Percentiles rank a stretch among this genome's conserved stretches.
These are phyloP conservation scores for Tachysurus vachellii DNA, from an alignment of 2,113 vertebrate species.

Conservation along the genomic window DNA sequence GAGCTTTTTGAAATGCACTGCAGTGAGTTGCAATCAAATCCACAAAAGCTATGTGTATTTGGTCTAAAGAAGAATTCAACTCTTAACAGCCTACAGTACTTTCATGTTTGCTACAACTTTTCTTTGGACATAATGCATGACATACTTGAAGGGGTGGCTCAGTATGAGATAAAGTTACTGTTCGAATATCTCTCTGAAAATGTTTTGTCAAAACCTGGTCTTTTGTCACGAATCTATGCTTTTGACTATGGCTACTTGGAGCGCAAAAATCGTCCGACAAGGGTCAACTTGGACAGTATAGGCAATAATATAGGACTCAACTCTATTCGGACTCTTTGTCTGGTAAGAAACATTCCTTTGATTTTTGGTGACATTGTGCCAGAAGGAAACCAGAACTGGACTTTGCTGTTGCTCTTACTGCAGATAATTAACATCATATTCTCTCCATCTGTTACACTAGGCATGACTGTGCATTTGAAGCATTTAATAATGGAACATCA, in stretches of 20 bases:
- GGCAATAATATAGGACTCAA: no score
- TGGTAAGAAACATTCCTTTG: conserved; percentile 42
- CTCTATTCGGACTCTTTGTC: no score
- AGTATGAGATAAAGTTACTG: conserved; percentile 49
- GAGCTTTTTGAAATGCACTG: not conserved
- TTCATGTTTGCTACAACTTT: conserved; percentile 49
- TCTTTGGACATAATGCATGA: conserved; percentile 50
- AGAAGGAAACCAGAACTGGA: not conserved
- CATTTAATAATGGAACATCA: not conserved
- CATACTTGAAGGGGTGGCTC: conserved; percentile 5
- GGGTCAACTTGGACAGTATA: no score
- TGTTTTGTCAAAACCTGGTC: conserved; percentile 27
- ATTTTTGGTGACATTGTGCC: conserved; percentile 1
- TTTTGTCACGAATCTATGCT: not conserved
- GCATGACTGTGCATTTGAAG: not conserved
- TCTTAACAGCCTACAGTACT: conserved; percentile 48
- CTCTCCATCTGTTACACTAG: no score
- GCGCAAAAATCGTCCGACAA: no score
- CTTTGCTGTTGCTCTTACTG: no score
- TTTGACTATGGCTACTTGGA: no score
- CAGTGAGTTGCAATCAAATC: not conserved
- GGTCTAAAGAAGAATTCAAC: conserved; percentile 42
- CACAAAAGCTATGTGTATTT: conserved; percentile 33
- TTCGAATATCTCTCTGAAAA: conserved; percentile 45
- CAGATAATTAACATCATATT: no score